A percentile compares a stretch with the other conserved stretches of the same genome.
These are phyloP conservation scores for Periophthalmus magnuspinnatus DNA, from an alignment of 2,797 vertebrate species.

Conservation along the genomic window DNA sequence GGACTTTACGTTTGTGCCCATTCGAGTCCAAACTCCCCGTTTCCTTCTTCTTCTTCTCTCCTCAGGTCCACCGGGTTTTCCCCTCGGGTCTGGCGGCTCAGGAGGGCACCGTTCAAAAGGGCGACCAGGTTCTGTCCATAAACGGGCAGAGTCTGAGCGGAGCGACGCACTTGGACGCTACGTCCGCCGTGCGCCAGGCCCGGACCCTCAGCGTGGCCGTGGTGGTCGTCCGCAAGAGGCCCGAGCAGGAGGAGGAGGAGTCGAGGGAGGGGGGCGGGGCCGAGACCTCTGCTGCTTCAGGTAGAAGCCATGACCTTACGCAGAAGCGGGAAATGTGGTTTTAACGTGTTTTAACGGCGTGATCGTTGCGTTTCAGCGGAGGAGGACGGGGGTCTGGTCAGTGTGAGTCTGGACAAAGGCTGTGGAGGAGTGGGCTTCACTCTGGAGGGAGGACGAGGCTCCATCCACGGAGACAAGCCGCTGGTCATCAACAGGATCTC, in stretches of 20 bases:
- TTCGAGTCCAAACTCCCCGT: no score
- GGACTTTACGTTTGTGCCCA: no score
- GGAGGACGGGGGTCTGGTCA: constrained; percentile 60
- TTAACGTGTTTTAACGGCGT: neutral
- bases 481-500: constrained; percentile 87
- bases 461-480: constrained; percentile 89
- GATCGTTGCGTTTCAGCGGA: constrained; percentile 46
- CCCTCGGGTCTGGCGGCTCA: constrained; percentile 85
- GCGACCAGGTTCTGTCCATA: constrained; percentile 90
- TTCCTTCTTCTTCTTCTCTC: neutral
- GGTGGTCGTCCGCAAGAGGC: constrained; percentile 83
- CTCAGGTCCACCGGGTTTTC: constrained; percentile 92
- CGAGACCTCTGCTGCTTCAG: constrained; percentile 23
- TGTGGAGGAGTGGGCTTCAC: constrained; percentile 89
- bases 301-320: neutral
- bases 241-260: constrained; percentile 47
- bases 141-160: constrained; percentile 89
- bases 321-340: neutral
- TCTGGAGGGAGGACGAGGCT: constrained; percentile 92
- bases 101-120: constrained; percentile 94
- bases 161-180: constrained; percentile 81
- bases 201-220: constrained; percentile 84
- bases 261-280: constrained; percentile 12
- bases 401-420: constrained; percentile 84
- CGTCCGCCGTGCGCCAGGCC: constrained; percentile 83